A percentile compares a stretch with the other conserved stretches of the same genome.
Conservation (phyloP, 1,140 invertebrate species). For the Diuraphis noxia region DNA sequence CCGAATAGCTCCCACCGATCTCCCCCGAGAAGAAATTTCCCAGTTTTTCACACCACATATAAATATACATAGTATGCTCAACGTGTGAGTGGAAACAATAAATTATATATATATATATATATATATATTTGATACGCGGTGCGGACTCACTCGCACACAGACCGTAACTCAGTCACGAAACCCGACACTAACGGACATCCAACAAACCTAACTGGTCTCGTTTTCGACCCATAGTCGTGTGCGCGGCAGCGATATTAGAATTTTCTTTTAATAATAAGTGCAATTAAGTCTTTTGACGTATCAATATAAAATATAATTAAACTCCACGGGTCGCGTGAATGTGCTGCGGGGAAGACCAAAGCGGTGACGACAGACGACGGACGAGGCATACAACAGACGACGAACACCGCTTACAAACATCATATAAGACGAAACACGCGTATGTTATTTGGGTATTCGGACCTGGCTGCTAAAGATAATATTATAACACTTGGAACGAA, state of each 20-base stretch:
- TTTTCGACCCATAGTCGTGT: background rate
- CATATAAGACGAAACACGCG: background rate
- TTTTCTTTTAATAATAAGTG: background rate
- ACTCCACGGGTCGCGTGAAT: background rate
- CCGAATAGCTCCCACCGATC: background rate
- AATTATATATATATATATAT: background rate
- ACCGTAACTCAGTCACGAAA: conserved; percentile 38
- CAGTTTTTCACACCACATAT: background rate
- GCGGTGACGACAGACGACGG: background rate
- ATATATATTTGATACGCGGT: background rate
- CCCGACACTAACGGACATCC: background rate
- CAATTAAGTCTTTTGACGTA: background rate
- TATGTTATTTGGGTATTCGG: too few species aligned
- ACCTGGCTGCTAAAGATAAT: background rate
- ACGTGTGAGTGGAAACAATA: background rate
- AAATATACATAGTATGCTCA: background rate
- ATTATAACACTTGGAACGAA: background rate
- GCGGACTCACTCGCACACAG: background rate
- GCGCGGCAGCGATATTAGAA: background rate
- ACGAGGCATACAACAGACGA: background rate
- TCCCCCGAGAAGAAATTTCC: conserved; percentile 16
- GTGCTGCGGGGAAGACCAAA: background rate
- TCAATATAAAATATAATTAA: background rate
- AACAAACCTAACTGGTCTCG: background rate
- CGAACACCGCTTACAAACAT: background rate